Evolutionary conservation across 2,797 vertebrate species (phyloP).

Genomic region (Crypturellus tataupa): DNA sequence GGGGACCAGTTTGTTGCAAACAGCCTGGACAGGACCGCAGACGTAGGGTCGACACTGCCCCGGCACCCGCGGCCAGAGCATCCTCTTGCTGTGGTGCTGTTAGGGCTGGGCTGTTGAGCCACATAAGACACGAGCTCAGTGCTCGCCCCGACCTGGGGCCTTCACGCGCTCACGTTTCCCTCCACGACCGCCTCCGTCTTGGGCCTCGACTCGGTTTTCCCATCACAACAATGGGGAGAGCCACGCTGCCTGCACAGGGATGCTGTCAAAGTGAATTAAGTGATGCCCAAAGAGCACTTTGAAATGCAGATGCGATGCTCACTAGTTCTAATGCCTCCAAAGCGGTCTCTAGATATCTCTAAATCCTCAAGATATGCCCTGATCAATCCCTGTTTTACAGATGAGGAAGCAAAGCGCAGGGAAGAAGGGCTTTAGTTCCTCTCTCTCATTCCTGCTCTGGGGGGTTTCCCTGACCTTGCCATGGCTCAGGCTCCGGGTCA

Average conservation of each 20-base stretch:
- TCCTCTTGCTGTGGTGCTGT: not conserved
- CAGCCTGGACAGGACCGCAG: not conserved
- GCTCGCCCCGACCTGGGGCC: not conserved
- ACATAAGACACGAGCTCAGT: not conserved
- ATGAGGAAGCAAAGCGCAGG: constrained; percentile 35
- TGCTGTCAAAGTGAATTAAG: constrained; percentile 73
- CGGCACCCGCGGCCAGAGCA: accelerated
- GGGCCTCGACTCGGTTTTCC: not conserved
- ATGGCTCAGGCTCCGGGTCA: accelerated
- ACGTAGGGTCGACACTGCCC: not conserved
- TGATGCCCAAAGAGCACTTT: constrained; percentile 62
- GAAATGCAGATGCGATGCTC: constrained; percentile 70
- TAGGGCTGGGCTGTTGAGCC: not conserved
- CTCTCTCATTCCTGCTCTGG: not conserved
- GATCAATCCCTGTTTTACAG: constrained; percentile 66
- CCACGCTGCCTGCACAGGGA: not conserved
- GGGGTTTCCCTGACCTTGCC: not conserved
- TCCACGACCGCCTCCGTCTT: not conserved
- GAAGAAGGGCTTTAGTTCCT: not conserved
- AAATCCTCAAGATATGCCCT: constrained; percentile 64
- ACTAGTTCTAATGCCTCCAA: constrained; percentile 52
- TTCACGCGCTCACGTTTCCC: not conserved
- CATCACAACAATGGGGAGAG: not conserved
- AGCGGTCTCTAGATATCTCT: constrained; percentile 67
- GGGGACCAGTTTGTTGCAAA: not conserved